Evolutionary conservation across 2,797 vertebrate species (phyloP).

Genomic region (Arrhamphus sclerolepis): DNA sequence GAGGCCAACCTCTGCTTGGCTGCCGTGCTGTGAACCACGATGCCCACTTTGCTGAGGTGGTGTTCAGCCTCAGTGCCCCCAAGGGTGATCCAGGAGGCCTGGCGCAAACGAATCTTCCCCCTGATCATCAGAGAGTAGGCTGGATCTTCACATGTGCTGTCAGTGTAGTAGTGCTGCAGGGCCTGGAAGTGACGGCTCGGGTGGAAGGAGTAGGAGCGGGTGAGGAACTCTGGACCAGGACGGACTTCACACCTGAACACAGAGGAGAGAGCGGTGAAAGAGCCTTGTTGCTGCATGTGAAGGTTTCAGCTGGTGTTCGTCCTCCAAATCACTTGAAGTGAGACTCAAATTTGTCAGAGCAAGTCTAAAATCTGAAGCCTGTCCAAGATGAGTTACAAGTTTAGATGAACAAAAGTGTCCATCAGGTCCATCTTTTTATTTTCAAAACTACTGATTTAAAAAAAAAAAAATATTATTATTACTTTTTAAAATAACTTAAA

Average conservation of each 20-base stretch:
- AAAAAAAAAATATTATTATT: no score
- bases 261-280: background rate
- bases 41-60: constrained; percentile 87
- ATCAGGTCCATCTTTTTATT: no score
- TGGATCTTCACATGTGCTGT: constrained; percentile 83
- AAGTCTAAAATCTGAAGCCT: no score
- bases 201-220: constrained; percentile 89
- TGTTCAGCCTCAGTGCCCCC: constrained; percentile 89
- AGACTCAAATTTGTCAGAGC: no score
- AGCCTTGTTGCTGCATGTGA: no score
- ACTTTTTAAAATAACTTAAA: no score
- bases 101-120: constrained; percentile 86
- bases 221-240: constrained; percentile 91
- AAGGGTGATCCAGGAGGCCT: constrained; percentile 90
- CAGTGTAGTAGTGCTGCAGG: constrained; percentile 89
- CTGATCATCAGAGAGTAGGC: constrained; percentile 88
- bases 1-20: constrained; percentile 76
- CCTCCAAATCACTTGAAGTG: no score
- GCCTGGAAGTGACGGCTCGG: constrained; percentile 86
- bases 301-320: no score
- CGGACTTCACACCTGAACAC: constrained; percentile 87
- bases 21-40: constrained; percentile 85
- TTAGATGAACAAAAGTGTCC: no score
- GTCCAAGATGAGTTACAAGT: no score
- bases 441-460: no score